Percentiles rank a stretch among this genome's conserved stretches.
phyloP scores from a whole-genome alignment of 2,888 invertebrate genomes.

The Sturmia bella region DNA sequence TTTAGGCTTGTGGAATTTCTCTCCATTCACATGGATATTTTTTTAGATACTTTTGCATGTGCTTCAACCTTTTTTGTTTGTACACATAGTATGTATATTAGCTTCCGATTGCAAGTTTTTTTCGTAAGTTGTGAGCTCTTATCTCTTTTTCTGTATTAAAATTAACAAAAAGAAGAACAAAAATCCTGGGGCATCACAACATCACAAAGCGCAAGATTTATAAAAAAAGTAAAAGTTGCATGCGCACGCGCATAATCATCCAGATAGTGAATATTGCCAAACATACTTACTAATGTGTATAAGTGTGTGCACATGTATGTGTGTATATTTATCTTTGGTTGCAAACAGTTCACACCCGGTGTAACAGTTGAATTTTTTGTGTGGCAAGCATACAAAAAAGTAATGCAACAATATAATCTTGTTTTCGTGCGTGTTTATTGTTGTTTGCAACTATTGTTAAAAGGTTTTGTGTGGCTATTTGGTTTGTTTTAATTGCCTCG shows the following conservation, averaged over 20 bases:
- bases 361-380: conserved; percentile 30
- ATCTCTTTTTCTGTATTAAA: conserved; percentile 42
- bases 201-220: neutral
- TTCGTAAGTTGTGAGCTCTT: conserved; percentile 44
- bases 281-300: conserved; percentile 23
- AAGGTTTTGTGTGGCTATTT: conserved; percentile 33
- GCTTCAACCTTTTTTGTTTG: conserved; percentile 38
- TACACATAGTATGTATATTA: conserved; percentile 1
- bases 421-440: conserved; percentile 68
- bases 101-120: conserved; percentile 73
- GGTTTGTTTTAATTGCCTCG: conserved; percentile 66
- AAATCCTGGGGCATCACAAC: conserved; percentile 42
- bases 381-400: conserved; percentile 52
- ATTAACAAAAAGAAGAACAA: neutral
- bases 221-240: conserved; percentile 64
- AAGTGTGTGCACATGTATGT: neutral
- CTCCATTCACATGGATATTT: conserved; percentile 14
- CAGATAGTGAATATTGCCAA: conserved; percentile 47
- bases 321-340: conserved; percentile 1
- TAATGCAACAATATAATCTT: conserved; percentile 61
- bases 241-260: conserved; percentile 68
- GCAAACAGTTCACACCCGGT: conserved; percentile 68
- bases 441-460: conserved; percentile 63
- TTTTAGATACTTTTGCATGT: conserved; percentile 52
- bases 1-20: conserved; percentile 10